A percentile compares a stretch with the other conserved stretches of the same genome.
Evolutionary conservation across 2,113 vertebrate species (phyloP).

Genomic region (Anarrhichthys ocellatus): DNA sequence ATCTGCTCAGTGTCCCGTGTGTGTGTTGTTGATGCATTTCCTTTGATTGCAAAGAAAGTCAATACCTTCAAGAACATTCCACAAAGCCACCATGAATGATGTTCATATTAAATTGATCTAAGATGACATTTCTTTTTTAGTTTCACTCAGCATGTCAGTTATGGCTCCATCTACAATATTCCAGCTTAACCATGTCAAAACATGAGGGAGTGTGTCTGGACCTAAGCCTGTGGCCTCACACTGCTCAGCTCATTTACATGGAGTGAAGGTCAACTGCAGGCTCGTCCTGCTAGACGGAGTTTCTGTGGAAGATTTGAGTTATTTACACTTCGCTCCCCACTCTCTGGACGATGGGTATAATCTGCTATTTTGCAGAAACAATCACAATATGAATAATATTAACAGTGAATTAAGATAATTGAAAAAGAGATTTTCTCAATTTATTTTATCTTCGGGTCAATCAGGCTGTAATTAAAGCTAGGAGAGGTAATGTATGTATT

Average conservation of each 20-base stretch:
- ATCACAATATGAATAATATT: not conserved
- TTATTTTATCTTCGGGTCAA: not conserved
- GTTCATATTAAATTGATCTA: slow-evolving; percentile 9
- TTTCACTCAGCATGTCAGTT: slow-evolving; percentile 2
- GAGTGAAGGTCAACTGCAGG: slow-evolving; percentile 41
- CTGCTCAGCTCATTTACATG: slow-evolving; percentile 44
- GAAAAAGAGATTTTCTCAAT: not conserved
- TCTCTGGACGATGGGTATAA: slow-evolving; percentile 4
- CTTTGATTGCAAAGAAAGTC: slow-evolving; percentile 26
- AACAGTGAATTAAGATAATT: not conserved
- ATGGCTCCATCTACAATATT: not conserved
- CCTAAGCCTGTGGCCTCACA: slow-evolving; percentile 8
- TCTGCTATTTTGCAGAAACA: slow-evolving; percentile 8
- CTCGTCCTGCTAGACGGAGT: not conserved
- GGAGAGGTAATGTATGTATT: not conserved
- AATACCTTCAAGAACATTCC: slow-evolving; percentile 21
- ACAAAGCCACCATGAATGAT: not conserved
- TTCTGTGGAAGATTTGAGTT: slow-evolving; percentile 29
- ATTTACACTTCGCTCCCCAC: slow-evolving; percentile 28
- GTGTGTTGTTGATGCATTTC: slow-evolving; percentile 18
- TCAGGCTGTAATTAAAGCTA: not conserved
- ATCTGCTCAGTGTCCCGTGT: slow-evolving; percentile 47
- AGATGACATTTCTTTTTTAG: slow-evolving; percentile 1
- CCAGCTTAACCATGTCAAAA: slow-evolving; percentile 31
- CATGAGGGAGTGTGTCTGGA: slow-evolving; percentile 3